These are phyloP conservation scores for Aphodius granarius DNA, from an alignment of 2,888 invertebrate species.

Conservation along the genomic window DNA sequence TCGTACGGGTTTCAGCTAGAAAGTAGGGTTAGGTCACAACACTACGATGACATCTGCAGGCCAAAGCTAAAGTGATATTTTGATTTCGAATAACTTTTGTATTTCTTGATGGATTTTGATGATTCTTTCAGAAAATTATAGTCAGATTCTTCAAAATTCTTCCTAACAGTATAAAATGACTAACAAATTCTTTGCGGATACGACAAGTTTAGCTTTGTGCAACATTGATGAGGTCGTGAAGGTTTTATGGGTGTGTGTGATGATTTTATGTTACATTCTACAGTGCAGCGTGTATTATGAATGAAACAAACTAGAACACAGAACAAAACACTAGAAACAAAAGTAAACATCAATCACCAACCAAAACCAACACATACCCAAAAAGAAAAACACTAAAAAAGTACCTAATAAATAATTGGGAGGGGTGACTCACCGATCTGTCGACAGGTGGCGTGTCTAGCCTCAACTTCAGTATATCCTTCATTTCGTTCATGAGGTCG, in stretches of 20 bases:
- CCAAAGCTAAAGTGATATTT: background rate
- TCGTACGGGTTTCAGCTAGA: constrained; percentile 64
- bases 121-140: too few relatives aligned
- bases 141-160: too few relatives aligned
- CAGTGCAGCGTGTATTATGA: too few relatives aligned
- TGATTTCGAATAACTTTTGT: background rate
- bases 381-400: constrained; percentile 2
- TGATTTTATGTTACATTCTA: too few relatives aligned
- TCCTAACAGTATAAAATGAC: too few relatives aligned
- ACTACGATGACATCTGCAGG: too few relatives aligned
- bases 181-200: too few relatives aligned
- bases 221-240: too few relatives aligned
- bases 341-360: constrained; percentile 15
- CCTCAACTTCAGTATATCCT: constrained; percentile 59
- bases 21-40: constrained; percentile 29
- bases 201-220: too few relatives aligned
- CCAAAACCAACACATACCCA: constrained; percentile 1
- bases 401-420: too few relatives aligned
- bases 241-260: too few relatives aligned
- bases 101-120: background rate
- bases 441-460: constrained; percentile 62
- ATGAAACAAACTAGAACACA: background rate
- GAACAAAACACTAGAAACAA: constrained; percentile 1
- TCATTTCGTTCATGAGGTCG: constrained; percentile 69
- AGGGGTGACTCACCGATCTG: constrained; percentile 61